Evolutionary conservation across 2,797 vertebrate species (phyloP).

Genomic region (Gambusia yucatana): DNA sequence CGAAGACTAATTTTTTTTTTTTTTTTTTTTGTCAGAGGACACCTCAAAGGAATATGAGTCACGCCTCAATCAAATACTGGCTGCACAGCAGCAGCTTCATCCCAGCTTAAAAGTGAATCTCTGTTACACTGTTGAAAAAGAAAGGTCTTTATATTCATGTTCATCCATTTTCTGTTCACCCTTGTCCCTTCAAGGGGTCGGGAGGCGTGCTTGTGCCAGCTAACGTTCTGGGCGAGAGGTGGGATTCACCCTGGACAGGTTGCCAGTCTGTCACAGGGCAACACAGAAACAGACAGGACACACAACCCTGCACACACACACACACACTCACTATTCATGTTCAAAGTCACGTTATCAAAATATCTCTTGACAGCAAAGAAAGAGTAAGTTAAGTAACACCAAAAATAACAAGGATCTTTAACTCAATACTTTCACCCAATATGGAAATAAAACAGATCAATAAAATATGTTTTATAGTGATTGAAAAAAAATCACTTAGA

Average conservation of each 20-base stretch:
- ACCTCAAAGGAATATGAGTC: slow-evolving; percentile 34
- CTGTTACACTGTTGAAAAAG: slow-evolving; percentile 22
- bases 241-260: too few species aligned
- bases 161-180: background rate
- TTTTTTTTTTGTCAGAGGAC: slow-evolving; percentile 43
- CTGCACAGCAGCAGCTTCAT: slow-evolving; percentile 18
- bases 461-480: background rate
- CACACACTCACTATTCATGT: too few species aligned
- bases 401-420: slow-evolving; percentile 15
- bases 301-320: too few species aligned
- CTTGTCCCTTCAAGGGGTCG: too few species aligned
- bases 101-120: slow-evolving; percentile 26
- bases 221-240: too few species aligned
- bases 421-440: background rate
- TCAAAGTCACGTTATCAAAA: background rate
- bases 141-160: slow-evolving; percentile 22
- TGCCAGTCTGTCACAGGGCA: too few species aligned
- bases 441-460: background rate
- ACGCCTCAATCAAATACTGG: slow-evolving; percentile 35
- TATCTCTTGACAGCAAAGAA: slow-evolving; percentile 12
- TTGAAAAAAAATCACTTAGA: background rate
- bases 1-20: slow-evolving; percentile 32
- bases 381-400: slow-evolving; percentile 17
- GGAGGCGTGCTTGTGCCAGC: too few species aligned
- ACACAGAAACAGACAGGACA: too few species aligned